A percentile compares a stretch with the other conserved stretches of the same genome.
These are phyloP conservation scores for Pocillopora verrucosa DNA, from an alignment of 64 coral and sea anemone species.

Conservation along the genomic window DNA sequence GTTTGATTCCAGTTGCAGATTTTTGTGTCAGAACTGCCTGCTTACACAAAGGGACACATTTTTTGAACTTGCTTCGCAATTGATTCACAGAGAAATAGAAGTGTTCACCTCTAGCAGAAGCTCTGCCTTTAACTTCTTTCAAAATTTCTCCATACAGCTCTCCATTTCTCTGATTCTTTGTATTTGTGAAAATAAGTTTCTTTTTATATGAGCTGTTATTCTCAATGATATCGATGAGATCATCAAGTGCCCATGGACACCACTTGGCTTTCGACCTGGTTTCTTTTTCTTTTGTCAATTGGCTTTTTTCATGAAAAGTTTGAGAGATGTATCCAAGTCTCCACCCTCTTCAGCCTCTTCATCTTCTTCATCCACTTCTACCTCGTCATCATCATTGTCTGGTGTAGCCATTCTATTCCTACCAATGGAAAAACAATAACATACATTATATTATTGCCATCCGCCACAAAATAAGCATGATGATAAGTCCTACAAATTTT, in stretches of 20 bases:
- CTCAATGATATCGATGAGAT: conserved; percentile 22
- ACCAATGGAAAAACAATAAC: too few relatives aligned
- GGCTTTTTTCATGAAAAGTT: conserved; percentile 5
- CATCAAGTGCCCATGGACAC: conserved; percentile 41
- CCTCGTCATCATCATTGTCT: conserved; percentile 2
- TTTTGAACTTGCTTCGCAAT: conserved; percentile 63
- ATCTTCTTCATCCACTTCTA: conserved; percentile 16
- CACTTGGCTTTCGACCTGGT: conserved; percentile 41
- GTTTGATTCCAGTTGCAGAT: conserved; percentile 63
- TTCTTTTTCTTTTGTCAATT: conserved; percentile 26
- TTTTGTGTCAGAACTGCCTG: conserved; percentile 61
- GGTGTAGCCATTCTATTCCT: too few relatives aligned
- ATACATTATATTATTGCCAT: too few relatives aligned
- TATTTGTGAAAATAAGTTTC: conserved; percentile 64
- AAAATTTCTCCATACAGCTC: conserved; percentile 37
- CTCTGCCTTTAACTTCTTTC: conserved; percentile 50
- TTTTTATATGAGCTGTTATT: conserved; percentile 47
- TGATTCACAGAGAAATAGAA: conserved; percentile 57
- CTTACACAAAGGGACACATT: conserved; percentile 65
- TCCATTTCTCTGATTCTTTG: conserved; percentile 37
- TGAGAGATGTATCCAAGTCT: conserved; percentile 22
- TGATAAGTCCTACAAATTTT: too few relatives aligned
- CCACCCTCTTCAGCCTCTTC: conserved; percentile 7
- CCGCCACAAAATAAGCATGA: too few relatives aligned
- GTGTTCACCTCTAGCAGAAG: conserved; percentile 41